phyloP scores from a whole-genome alignment of 1,140 invertebrate genomes.

The Camponotus floridanus region DNA sequence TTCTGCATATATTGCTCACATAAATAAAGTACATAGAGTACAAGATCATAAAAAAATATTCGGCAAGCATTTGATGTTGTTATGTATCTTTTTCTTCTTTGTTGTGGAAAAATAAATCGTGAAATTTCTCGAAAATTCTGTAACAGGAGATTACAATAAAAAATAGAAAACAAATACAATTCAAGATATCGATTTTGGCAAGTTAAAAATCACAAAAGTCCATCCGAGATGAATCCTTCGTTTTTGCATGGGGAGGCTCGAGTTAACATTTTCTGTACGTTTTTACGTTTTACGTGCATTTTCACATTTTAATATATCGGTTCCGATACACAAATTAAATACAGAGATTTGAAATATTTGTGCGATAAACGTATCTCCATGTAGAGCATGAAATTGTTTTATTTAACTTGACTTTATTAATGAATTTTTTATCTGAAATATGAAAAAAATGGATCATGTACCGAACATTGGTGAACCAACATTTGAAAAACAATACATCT shows the following conservation, averaged over 20 bases:
- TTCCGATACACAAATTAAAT: slow-evolving; percentile 39
- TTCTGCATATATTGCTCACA: background rate
- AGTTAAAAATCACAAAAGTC: slow-evolving; percentile 45
- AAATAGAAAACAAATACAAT: background rate
- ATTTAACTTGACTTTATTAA: slow-evolving; percentile 45
- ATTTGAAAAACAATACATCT: background rate
- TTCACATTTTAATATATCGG: slow-evolving; percentile 32
- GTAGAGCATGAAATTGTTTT: slow-evolving; percentile 40
- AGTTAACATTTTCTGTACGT: background rate
- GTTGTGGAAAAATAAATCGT: background rate
- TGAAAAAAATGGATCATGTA: slow-evolving; percentile 16
- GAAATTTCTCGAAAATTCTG: slow-evolving; percentile 23
- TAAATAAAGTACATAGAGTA: background rate
- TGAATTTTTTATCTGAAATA: slow-evolving; percentile 1
- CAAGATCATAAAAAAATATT: background rate
- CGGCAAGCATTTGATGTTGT: background rate
- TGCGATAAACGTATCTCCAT: slow-evolving; percentile 25
- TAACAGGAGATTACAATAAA: background rate
- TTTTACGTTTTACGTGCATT: background rate
- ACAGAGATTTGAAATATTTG: slow-evolving; percentile 46
- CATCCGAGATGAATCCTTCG: background rate
- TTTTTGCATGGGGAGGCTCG: background rate
- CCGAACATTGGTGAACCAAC: background rate
- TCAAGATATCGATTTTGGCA: background rate
- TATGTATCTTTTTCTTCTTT: background rate